phyloP scores from a whole-genome alignment of 2,888 invertebrate species.

The Biston betularia region DNA sequence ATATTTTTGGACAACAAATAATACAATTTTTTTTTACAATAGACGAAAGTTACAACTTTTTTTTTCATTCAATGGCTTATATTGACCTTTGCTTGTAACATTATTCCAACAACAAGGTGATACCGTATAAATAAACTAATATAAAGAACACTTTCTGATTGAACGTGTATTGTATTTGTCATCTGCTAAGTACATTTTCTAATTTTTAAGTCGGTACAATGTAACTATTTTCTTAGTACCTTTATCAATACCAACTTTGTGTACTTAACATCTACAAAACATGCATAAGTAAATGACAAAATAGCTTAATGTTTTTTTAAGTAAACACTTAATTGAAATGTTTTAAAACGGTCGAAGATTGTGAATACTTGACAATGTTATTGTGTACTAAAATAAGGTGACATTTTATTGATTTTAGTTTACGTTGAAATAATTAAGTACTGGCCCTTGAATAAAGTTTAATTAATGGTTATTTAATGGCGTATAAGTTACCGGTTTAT shows the following conservation, averaged over 20 bases:
- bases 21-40: neutral
- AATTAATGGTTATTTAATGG: slow-evolving; percentile 6
- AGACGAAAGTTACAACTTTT: too few relatives aligned
- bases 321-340: neutral
- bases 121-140: too few relatives aligned
- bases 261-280: neutral
- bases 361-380: slow-evolving; percentile 9
- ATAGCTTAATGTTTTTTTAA: neutral
- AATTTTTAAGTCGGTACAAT: too few relatives aligned
- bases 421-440: slow-evolving; percentile 13
- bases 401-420: slow-evolving; percentile 27
- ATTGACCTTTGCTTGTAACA: neutral
- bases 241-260: too few relatives aligned
- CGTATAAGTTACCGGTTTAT: slow-evolving; percentile 9
- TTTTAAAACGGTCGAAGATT: slow-evolving; percentile 12
- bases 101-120: too few relatives aligned
- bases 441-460: neutral
- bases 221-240: too few relatives aligned
- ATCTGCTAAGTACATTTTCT: too few relatives aligned
- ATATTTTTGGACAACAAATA: neutral
- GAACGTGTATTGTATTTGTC: too few relatives aligned
- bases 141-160: too few relatives aligned
- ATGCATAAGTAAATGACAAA: neutral
- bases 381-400: slow-evolving; percentile 1
- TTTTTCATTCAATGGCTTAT: too few relatives aligned